Conservation (phyloP, 1,140 invertebrate species). For the Pemphigus obesinymphae region DNA sequence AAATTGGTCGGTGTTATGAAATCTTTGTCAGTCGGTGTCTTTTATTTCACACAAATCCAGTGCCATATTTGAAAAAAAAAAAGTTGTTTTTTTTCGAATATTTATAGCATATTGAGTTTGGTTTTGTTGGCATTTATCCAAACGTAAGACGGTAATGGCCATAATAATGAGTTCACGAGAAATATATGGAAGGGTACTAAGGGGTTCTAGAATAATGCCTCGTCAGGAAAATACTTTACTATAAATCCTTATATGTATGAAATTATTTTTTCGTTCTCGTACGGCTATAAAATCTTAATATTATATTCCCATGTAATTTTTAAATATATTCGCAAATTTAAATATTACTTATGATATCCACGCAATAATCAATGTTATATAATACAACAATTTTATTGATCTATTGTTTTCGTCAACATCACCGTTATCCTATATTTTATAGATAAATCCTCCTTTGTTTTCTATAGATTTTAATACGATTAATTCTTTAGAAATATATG, state of each 20-base stretch:
- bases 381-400: constrained; percentile 3
- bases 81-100: constrained; percentile 1
- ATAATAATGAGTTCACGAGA: constrained; percentile 18
- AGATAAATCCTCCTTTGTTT: not conserved
- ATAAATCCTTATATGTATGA: not conserved
- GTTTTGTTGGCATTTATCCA: constrained; percentile 21
- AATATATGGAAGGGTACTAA: not conserved
- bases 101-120: constrained; percentile 26
- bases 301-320: not conserved
- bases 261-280: not conserved
- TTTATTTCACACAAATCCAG: not conserved
- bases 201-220: not conserved
- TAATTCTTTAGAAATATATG: not conserved
- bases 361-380: too few species aligned
- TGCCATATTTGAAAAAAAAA: not conserved
- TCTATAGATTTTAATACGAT: not conserved
- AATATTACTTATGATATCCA: too few species aligned
- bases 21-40: not conserved
- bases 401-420: not conserved
- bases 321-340: constrained; percentile 6
- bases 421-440: not conserved
- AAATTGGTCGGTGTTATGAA: not conserved
- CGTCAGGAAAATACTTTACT: not conserved
- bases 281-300: not conserved
- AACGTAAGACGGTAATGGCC: not conserved